Evolutionary conservation across 2,797 vertebrate species (phyloP).

Genomic region (Anguilla anguilla): DNA sequence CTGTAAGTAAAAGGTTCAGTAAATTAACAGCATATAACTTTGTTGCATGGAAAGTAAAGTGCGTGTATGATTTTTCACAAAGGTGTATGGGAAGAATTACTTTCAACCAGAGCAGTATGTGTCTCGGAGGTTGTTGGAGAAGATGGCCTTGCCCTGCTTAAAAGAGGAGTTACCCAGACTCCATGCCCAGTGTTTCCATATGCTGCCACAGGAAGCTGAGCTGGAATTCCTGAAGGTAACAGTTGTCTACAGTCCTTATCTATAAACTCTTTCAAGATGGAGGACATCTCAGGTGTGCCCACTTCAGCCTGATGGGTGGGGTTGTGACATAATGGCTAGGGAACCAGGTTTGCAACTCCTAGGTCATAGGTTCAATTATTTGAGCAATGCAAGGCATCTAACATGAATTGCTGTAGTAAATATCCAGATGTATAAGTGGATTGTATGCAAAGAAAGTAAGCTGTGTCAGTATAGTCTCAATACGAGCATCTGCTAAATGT

Average conservation of each 20-base stretch:
- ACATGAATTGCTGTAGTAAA: neutral
- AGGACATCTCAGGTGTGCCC: neutral
- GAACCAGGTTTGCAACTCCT: too few species aligned
- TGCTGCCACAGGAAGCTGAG: slow-evolving; percentile 83
- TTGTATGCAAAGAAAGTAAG: neutral
- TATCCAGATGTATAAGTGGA: neutral
- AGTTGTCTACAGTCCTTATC: neutral
- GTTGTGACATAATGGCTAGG: neutral
- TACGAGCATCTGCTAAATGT: neutral
- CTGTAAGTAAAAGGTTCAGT: neutral
- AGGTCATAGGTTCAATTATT: neutral
- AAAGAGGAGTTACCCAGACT: slow-evolving; percentile 82
- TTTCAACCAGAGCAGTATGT: slow-evolving; percentile 88
- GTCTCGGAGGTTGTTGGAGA: slow-evolving; percentile 82
- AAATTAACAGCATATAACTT: neutral
- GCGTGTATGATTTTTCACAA: slow-evolving; percentile 35
- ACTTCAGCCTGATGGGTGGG: neutral
- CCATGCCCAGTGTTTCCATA: slow-evolving; percentile 75
- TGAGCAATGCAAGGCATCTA: neutral
- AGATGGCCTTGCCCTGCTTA: slow-evolving; percentile 74
- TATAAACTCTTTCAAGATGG: neutral
- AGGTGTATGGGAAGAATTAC: slow-evolving; percentile 84
- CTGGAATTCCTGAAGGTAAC: slow-evolving; percentile 86
- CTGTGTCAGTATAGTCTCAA: too few species aligned
- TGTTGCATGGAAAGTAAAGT: neutral